These are phyloP conservation scores for Chaitophorus viminalis DNA, from an alignment of 2,888 invertebrate genomes.

Conservation along the genomic window DNA sequence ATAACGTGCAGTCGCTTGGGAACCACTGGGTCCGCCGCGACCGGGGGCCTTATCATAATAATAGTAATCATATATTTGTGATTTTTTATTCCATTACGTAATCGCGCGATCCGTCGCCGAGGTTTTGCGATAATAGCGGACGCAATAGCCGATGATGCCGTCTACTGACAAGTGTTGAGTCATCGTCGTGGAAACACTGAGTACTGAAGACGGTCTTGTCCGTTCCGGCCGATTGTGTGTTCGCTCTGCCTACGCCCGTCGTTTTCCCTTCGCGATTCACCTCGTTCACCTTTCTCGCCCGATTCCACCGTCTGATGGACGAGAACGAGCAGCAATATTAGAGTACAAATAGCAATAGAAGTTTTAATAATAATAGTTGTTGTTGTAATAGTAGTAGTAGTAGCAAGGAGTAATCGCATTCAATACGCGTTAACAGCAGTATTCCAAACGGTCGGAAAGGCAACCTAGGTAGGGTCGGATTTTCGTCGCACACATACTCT, in stretches of 20 bases:
- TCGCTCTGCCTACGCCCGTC: neutral
- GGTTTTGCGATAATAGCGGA: neutral
- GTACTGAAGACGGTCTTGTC: neutral
- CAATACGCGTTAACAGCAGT: too few relatives aligned
- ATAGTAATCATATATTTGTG: too few relatives aligned
- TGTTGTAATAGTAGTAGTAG: too few relatives aligned
- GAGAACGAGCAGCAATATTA: too few relatives aligned
- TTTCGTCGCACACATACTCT: neutral
- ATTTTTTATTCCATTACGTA: neutral
- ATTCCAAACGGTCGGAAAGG: too few relatives aligned
- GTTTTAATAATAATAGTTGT: too few relatives aligned
- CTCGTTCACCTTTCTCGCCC: neutral
- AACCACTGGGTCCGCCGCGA: neutral
- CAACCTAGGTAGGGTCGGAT: too few relatives aligned
- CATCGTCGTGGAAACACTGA: too few relatives aligned
- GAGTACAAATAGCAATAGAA: too few relatives aligned
- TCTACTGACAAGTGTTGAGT: neutral
- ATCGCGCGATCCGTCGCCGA: neutral
- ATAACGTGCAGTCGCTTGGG: neutral
- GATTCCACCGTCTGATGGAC: too few relatives aligned
- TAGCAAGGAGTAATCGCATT: neutral
- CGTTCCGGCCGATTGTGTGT: too few relatives aligned
- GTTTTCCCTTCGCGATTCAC: neutral
- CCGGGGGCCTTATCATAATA: neutral
- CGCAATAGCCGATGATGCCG: neutral